Conservation (phyloP, 1,140 invertebrate species). For the Danaus melanippus region DNA sequence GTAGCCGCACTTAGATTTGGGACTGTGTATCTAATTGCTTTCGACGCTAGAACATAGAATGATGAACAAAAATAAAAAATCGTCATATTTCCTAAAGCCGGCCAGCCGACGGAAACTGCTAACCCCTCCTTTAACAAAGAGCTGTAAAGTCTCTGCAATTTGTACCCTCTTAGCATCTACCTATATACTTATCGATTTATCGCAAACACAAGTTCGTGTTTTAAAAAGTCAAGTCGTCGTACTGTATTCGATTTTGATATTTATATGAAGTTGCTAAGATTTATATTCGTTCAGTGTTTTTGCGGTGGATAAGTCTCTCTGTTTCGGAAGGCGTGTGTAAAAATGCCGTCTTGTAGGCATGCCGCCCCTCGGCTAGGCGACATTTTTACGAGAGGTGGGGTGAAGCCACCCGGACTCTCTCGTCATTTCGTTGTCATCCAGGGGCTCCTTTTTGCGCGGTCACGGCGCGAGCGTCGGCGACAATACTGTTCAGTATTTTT, state of each 20-base stretch:
- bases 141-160: slow-evolving; percentile 66
- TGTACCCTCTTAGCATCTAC: slow-evolving; percentile 55
- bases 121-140: slow-evolving; percentile 56
- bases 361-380: slow-evolving; percentile 48
- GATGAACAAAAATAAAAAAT: slow-evolving; percentile 32
- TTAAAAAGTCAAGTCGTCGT: slow-evolving; percentile 45
- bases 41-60: slow-evolving; percentile 10
- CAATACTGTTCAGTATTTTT: slow-evolving; percentile 69
- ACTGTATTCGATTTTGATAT: slow-evolving; percentile 17
- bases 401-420: slow-evolving; percentile 54
- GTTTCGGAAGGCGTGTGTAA: slow-evolving; percentile 46
- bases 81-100: slow-evolving; percentile 52
- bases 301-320: slow-evolving; percentile 42
- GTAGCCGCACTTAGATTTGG: background rate
- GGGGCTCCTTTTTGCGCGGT: slow-evolving; percentile 64
- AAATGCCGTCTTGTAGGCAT: slow-evolving; percentile 68
- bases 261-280: slow-evolving; percentile 22
- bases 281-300: slow-evolving; percentile 25
- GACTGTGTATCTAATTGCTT: slow-evolving; percentile 10
- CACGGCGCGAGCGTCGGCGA: slow-evolving; percentile 58
- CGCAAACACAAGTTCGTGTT: slow-evolving; percentile 53
- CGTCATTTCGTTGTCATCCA: slow-evolving; percentile 69
- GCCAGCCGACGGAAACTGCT: slow-evolving; percentile 39
- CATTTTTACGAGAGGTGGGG: slow-evolving; percentile 57
- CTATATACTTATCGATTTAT: slow-evolving; percentile 69